phyloP scores from a whole-genome alignment of 2,888 invertebrate species.

The Napeogenes sylphis region DNA sequence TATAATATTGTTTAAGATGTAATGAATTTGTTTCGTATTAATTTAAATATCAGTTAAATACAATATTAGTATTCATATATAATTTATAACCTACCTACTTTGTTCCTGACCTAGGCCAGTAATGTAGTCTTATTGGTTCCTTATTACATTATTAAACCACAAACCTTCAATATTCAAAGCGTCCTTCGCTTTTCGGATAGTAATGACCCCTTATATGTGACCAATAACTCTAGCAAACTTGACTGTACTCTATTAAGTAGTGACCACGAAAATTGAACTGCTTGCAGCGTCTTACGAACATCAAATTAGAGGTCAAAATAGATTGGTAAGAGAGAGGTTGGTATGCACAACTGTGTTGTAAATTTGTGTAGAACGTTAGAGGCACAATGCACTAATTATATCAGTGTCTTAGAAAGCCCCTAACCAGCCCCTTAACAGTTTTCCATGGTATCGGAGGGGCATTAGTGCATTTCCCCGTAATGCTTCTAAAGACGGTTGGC shows the following conservation, averaged over 20 bases:
- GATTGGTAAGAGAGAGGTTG: slow-evolving; percentile 27
- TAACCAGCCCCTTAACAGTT: slow-evolving; percentile 77
- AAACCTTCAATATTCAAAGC: slow-evolving; percentile 56
- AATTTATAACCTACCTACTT: too few relatives aligned
- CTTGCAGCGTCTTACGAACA: slow-evolving; percentile 21
- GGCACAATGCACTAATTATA: slow-evolving; percentile 75
- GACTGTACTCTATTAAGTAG: slow-evolving; percentile 28
- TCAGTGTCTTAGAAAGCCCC: slow-evolving; percentile 75
- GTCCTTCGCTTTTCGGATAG: slow-evolving; percentile 56
- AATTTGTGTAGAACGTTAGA: slow-evolving; percentile 54
- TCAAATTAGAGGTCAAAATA: slow-evolving; percentile 36
- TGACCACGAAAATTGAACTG: neutral
- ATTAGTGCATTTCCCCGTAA: slow-evolving; percentile 76
- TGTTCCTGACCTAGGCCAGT: neutral
- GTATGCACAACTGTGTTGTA: slow-evolving; percentile 37
- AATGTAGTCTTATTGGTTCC: slow-evolving; percentile 15
- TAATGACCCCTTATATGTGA: slow-evolving; percentile 60
- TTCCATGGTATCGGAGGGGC: slow-evolving; percentile 70
- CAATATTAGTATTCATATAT: too few relatives aligned
- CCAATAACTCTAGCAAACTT: slow-evolving; percentile 67
- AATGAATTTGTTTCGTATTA: too few relatives aligned
- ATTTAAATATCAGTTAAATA: too few relatives aligned
- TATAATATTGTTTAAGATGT: too few relatives aligned
- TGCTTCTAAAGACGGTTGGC: slow-evolving; percentile 71
- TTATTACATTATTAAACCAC: slow-evolving; percentile 59